Evolutionary conservation across 2,888 invertebrate species (phyloP).

Genomic region (Herminia tarsipennalis): DNA sequence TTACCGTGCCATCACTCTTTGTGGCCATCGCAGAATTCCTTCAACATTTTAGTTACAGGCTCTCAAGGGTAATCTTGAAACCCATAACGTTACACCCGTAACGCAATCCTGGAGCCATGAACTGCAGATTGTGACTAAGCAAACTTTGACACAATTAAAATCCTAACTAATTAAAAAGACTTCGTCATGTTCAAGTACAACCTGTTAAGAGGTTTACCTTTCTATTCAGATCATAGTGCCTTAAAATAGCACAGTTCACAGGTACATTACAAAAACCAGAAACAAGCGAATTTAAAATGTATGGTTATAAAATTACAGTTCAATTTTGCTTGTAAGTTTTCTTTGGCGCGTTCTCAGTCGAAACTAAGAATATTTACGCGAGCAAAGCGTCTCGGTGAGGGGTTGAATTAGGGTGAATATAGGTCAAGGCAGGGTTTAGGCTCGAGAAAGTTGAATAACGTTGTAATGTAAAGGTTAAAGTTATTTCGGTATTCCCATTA

Average conservation of each 20-base stretch:
- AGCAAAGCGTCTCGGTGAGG: slow-evolving; percentile 41
- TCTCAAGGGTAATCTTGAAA: too few relatives aligned
- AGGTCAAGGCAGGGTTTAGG: slow-evolving; percentile 64
- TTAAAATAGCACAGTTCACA: slow-evolving; percentile 21
- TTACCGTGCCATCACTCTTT: too few relatives aligned
- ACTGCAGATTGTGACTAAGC: too few relatives aligned
- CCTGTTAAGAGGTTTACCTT: slow-evolving; percentile 42
- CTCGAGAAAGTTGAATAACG: slow-evolving; percentile 49
- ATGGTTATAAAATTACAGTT: slow-evolving; percentile 22
- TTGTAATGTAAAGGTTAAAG: slow-evolving; percentile 35
- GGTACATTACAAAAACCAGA: slow-evolving; percentile 16
- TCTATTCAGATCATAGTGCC: slow-evolving; percentile 30
- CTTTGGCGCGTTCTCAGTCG: slow-evolving; percentile 13
- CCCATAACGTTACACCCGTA: too few relatives aligned
- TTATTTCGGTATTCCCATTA: slow-evolving; percentile 33
- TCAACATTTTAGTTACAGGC: too few relatives aligned
- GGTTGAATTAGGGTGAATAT: slow-evolving; percentile 57
- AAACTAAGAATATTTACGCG: slow-evolving; percentile 44
- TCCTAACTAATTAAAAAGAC: not conserved
- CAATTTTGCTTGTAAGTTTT: slow-evolving; percentile 20
- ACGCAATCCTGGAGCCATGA: too few relatives aligned
- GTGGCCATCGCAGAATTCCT: too few relatives aligned
- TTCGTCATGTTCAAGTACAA: slow-evolving; percentile 17
- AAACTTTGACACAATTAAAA: too few relatives aligned
- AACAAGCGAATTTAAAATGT: slow-evolving; percentile 17